Base-by-base conservation (phyloP, 2,113 vertebrate genomes). In the Cnemophilus loriae region DNA sequence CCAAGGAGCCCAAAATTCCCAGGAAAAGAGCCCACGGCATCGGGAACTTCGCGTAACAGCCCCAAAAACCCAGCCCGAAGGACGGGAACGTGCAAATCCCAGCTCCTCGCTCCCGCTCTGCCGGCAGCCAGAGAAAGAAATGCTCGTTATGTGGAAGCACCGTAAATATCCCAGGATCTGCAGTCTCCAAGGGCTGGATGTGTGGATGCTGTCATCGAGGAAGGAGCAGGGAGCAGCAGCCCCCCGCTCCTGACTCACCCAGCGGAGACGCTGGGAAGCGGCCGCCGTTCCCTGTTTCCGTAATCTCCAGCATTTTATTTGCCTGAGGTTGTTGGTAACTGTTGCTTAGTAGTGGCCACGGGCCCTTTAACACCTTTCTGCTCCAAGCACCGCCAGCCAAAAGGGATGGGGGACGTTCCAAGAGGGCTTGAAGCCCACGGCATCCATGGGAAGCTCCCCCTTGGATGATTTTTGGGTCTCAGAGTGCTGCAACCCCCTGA, bases 241-340 rank as follows among this genome's bases (percentile, higher is more conserved):
- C 73, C 13, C 13, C 20, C 77, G n/a, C 84, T 37, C 41, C 92
- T 97, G 95, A 95, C 89, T 97, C 95, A 97, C 50, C 20, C 68
- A 0, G 11, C 23, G 37, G 89, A 87, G 95, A 69, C 37, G 79
- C 67, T 91, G 93, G 93, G 90, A 96, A 93, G 67, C 50, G 11
- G 85, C 86, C 49, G 63, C 92, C 6, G 49, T 60, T 79, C 94
- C 93, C 95, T 87, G 90, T 76, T 97, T 96, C 96, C 96, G 86
- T 82, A 4, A 44, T 85, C 89, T 65, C 91, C 56, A 7, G 2
- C 23, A 41, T 69, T 96, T 93, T 97, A 97, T 97, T 97, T 96
- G 96, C 96, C 87, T 90, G 6, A 87, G 94, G 92, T 96, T 96
- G 96, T 97, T 97, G 96, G 97, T 97, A 97, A 97, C 95, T 89